Percentiles rank a stretch among this genome's conserved stretches.
Evolutionary conservation across 2,797 vertebrate genomes (phyloP).

Genomic region (Pterois miles): DNA sequence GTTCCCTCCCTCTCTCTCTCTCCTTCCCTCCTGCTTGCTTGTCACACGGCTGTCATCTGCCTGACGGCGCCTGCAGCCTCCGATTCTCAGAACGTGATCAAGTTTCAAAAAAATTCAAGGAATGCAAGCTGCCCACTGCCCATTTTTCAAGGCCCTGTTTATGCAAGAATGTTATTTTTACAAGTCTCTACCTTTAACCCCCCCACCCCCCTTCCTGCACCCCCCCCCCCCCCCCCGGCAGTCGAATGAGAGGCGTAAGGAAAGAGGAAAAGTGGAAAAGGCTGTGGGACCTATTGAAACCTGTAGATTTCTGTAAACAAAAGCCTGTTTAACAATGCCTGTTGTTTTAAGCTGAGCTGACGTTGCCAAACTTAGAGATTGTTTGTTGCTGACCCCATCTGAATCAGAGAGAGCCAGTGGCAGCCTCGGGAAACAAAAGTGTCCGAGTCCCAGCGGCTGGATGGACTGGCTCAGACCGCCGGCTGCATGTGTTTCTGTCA

Average conservation of each 20-base stretch:
- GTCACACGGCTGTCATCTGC: conserved; percentile 55
- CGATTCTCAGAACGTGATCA: conserved; percentile 69
- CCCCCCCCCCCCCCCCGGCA: not conserved
- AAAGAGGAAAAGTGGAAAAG: conserved; percentile 25
- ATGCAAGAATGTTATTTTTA: conserved; percentile 83
- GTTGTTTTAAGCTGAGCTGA: conserved; percentile 85
- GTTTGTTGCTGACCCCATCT: conserved; percentile 84
- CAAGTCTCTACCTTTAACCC: conserved; percentile 56
- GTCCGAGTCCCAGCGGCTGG: conserved; percentile 45
- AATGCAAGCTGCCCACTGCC: conserved; percentile 72
- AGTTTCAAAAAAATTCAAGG: conserved; percentile 75
- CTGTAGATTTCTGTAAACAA: conserved; percentile 79
- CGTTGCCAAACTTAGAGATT: conserved; percentile 81
- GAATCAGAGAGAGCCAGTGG: conserved; percentile 67
- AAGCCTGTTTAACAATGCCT: conserved; percentile 72
- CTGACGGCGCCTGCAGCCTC: conserved; percentile 52
- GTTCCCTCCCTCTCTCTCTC: not conserved
- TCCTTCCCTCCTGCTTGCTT: not conserved
- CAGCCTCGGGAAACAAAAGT: conserved; percentile 64
- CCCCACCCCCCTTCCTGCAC: conserved; percentile 5
- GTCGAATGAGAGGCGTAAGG: conserved; percentile 15
- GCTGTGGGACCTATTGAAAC: conserved; percentile 60
- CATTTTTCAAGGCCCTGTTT: conserved; percentile 77
- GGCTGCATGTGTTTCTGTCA: conserved; percentile 25
- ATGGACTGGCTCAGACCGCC: conserved; percentile 23